Conservation (phyloP, 2,113 vertebrate genomes). For the Sylvia atricapilla region DNA sequence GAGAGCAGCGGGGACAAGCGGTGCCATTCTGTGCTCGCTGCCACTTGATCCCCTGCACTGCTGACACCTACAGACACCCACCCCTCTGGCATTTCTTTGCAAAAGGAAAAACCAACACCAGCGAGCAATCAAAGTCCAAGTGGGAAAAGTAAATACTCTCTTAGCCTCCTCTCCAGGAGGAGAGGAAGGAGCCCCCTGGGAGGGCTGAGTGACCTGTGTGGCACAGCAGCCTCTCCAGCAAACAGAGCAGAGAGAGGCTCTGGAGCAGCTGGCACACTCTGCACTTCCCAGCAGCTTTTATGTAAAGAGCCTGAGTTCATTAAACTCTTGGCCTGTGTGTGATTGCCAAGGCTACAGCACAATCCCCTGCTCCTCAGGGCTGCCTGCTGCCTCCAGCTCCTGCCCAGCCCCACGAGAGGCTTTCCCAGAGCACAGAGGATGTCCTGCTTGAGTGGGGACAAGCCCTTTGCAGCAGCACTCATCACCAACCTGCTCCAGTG, state of each 20-base stretch:
- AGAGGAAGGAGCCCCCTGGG: accelerated
- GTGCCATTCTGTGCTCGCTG: neutral
- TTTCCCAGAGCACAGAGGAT: accelerated
- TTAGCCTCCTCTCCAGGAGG: neutral
- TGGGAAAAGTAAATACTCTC: neutral
- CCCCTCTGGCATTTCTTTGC: neutral
- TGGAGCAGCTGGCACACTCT: neutral
- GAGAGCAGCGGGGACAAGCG: neutral
- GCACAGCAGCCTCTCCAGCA: neutral
- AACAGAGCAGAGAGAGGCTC: neutral
- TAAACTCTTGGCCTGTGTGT: neutral
- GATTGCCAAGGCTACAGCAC: neutral
- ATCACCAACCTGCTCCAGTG: neutral
- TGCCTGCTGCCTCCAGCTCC: neutral
- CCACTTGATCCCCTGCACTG: neutral
- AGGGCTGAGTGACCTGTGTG: neutral
- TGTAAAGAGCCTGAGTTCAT: neutral
- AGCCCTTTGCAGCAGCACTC: neutral
- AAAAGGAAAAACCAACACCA: neutral
- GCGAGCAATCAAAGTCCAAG: neutral
- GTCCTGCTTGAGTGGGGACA: accelerated
- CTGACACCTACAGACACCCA: neutral
- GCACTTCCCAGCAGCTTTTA: neutral
- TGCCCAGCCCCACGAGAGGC: neutral
- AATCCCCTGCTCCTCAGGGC: neutral